Evolutionary conservation across 2,113 vertebrate genomes (phyloP).

Genomic region (Nicator chloris): DNA sequence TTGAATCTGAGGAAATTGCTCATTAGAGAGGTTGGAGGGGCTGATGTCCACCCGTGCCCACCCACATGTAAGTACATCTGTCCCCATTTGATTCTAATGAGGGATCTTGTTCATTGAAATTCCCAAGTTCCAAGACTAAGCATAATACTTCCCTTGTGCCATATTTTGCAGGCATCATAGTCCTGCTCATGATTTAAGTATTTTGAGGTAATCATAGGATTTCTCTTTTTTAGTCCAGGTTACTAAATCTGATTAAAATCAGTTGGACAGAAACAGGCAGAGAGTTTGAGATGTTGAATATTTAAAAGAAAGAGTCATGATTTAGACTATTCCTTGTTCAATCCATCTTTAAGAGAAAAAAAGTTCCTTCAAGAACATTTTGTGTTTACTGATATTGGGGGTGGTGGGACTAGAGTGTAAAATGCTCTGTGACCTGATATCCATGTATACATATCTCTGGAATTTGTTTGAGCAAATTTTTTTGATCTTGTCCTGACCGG

Average conservation of each 20-base stretch:
- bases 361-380: not conserved
- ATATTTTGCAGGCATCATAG: not conserved
- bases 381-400: not conserved
- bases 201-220: not conserved
- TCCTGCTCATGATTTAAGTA: not conserved
- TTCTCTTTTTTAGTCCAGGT: not conserved
- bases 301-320: not conserved
- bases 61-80: conserved; percentile 3
- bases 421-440: not conserved
- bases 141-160: not conserved
- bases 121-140: not conserved
- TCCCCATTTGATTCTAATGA: conserved; percentile 24
- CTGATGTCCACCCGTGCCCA: not conserved
- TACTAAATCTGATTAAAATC: not conserved
- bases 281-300: not conserved
- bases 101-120: not conserved
- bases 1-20: conserved; percentile 61
- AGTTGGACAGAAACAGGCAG: not conserved
- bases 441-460: not conserved
- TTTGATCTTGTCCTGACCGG: not conserved
- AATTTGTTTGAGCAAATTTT: not conserved
- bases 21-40: conserved; percentile 21
- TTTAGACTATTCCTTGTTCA: not conserved
- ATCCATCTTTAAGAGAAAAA: not conserved
- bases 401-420: not conserved